A percentile compares a stretch with the other conserved stretches of the same genome.
phyloP scores from a whole-genome alignment of 2,888 invertebrate species.

The Erebia ligea region DNA sequence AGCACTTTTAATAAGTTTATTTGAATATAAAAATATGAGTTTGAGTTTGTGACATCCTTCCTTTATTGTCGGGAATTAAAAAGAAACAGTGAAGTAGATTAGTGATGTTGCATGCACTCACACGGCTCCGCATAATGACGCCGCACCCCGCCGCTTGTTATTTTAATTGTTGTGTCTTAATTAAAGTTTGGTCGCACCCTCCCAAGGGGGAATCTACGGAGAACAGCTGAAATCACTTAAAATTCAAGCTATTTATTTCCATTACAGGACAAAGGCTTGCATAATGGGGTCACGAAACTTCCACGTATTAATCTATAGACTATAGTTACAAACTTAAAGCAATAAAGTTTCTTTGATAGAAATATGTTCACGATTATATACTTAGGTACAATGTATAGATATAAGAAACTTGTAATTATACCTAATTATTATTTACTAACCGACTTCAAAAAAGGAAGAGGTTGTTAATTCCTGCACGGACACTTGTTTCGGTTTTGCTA shows the following conservation, averaged over 20 bases:
- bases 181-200: constrained; percentile 57
- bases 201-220: constrained; percentile 28
- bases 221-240: constrained; percentile 41
- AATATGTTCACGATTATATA: not conserved
- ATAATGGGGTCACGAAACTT: constrained; percentile 31
- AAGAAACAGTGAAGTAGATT: constrained; percentile 48
- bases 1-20: too few relatives aligned
- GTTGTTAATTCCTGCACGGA: not conserved
- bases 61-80: constrained; percentile 22
- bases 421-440: too few relatives aligned
- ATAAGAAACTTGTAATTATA: too few relatives aligned
- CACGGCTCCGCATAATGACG: constrained; percentile 69
- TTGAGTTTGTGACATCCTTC: not conserved
- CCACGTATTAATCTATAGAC: constrained; percentile 27
- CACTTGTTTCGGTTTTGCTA: too few relatives aligned
- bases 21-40: too few relatives aligned
- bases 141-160: constrained; percentile 61
- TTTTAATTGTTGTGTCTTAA: constrained; percentile 78
- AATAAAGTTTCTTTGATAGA: constrained; percentile 16
- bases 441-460: not conserved
- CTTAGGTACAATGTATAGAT: not conserved
- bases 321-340: not conserved
- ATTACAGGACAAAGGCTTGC: constrained; percentile 34
- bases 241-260: constrained; percentile 38
- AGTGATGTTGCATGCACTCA: constrained; percentile 63